Evolutionary conservation across 2,797 vertebrate genomes (phyloP), one percentile per base, ranked within the genome.

Genomic region (Nannoperca australis): DNA sequence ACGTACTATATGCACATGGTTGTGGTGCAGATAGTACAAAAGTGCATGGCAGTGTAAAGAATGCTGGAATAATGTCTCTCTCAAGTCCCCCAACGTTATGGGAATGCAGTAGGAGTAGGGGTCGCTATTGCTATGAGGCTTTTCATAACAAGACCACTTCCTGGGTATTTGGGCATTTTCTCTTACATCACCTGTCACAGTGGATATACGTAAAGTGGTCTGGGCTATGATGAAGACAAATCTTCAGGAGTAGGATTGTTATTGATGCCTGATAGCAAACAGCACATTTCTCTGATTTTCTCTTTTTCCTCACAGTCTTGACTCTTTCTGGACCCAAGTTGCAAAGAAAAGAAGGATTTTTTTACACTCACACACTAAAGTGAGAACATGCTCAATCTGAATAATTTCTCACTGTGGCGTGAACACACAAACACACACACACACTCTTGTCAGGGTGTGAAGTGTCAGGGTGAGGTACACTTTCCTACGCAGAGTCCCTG

Each of bases 321-420:
- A 27, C 24, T 27, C 24, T 38, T 50, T 38, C 22, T 53, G 50
- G 65, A 34, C 64, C 51, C 49, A 59, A 45, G 27, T 32, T 73
- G 56, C 14, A 6, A 70, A 27, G 61, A 10, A 81, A 75, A 79
- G 66, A 75, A 17, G 58, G 62, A 3, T 38, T 74, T 61, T 76
- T 59, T 68, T 88, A 75, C 73, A 51, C 73, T 73, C 66, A 73
- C 77, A 75, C 74, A 72, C 54, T 40, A 34, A 76, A 81, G 55
- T 73, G 72, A 77, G 36, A 84, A 71, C 38, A 30, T n/a, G 53
- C 56, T 71, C 42, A 60, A 22, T 22, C 44, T 70, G 50, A 30
- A 53, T 61, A 8, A 58, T 38, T 49, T 38, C 15, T 42, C 18
- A 17, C 9, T 40, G 38, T 30, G 17, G 24, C 42, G 6, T 49